Percentiles rank a stretch among this genome's conserved stretches.
phyloP scores from a whole-genome alignment of 2,113 vertebrate species.

The Mixornis gularis region DNA sequence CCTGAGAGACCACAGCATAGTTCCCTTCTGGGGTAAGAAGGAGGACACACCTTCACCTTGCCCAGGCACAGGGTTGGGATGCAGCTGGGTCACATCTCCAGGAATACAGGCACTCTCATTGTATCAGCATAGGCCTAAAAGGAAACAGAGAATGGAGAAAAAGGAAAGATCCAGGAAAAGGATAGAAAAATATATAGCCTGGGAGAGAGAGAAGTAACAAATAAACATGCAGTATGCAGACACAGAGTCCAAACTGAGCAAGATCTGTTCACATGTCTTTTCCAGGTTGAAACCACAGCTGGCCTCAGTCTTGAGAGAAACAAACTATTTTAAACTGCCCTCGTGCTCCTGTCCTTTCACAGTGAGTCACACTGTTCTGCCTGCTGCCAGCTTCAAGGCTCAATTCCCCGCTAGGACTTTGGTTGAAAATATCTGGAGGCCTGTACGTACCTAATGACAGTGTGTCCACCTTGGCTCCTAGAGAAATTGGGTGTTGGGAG shows the following conservation, averaged over 20 bases:
- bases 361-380: neutral
- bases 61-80: neutral
- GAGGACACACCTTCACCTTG: neutral
- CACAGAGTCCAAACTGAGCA: neutral
- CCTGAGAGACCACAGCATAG: neutral
- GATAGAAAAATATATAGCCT: neutral
- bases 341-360: constrained; percentile 1
- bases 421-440: neutral
- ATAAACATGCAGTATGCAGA: neutral
- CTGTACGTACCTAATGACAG: accelerated
- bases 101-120: neutral
- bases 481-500: neutral
- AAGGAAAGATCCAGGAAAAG: neutral
- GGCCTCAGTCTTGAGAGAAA: neutral
- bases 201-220: neutral
- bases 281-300: neutral
- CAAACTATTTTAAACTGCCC: constrained; percentile 41
- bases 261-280: neutral
- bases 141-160: neutral
- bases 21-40: neutral
- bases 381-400: neutral
- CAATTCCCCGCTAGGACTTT: neutral
- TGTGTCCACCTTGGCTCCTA: neutral
- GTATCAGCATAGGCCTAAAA: neutral
- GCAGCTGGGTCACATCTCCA: neutral